Conservation (phyloP, 2,888 invertebrate genomes). For the Cheilosia urbana region DNA sequence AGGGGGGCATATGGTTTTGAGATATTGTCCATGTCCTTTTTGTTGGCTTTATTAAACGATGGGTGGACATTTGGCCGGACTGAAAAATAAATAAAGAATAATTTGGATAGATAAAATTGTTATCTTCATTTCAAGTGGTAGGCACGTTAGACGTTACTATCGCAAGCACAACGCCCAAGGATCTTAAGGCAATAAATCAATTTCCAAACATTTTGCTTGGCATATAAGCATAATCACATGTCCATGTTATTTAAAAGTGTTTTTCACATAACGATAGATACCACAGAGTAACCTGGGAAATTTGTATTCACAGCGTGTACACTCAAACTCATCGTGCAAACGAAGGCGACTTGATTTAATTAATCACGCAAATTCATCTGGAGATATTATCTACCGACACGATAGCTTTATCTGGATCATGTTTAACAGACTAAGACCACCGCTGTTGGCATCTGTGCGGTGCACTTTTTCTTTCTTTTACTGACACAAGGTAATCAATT, state of each 20-base stretch:
- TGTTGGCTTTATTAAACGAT: neutral
- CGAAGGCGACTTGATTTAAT: constrained; percentile 51
- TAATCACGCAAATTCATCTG: constrained; percentile 53
- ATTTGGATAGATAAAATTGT: neutral
- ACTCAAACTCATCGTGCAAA: constrained; percentile 10
- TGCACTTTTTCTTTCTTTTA: constrained; percentile 59
- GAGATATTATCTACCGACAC: constrained; percentile 39
- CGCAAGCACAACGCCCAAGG: neutral
- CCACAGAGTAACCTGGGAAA: constrained; percentile 12
- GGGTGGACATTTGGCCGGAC: neutral
- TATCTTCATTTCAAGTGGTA: neutral
- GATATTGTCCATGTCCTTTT: neutral
- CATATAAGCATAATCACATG: constrained; percentile 8
- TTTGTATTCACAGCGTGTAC: constrained; percentile 13
- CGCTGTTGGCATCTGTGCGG: neutral
- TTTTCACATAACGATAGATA: constrained; percentile 1
- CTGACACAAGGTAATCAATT: constrained; percentile 25
- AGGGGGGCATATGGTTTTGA: constrained; percentile 9
- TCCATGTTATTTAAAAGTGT: neutral
- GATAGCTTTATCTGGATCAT: constrained; percentile 55
- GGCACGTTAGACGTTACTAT: neutral
- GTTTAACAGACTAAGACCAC: constrained; percentile 54
- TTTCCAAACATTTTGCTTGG: neutral
- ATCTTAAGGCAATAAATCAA: neutral
- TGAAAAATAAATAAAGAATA: too few relatives aligned